Evolutionary conservation across 1,140 invertebrate genomes (phyloP).

Genomic region (Leptestheria dahalacensis): DNA sequence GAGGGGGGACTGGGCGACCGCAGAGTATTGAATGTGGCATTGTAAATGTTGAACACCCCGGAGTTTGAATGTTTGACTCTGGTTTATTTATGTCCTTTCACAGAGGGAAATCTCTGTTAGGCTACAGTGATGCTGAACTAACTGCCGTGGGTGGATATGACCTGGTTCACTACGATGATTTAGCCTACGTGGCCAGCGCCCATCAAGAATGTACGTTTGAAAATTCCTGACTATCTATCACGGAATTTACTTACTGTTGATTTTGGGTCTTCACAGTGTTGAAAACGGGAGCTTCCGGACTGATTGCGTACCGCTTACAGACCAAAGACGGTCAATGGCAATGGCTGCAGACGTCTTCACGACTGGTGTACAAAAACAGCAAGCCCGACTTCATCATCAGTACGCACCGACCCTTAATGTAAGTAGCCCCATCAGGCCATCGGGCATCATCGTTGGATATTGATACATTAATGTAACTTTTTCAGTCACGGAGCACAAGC

Average conservation of each 20-base stretch:
- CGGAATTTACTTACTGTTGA: neutral
- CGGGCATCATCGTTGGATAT: no score
- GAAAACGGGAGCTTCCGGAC: constrained; percentile 93
- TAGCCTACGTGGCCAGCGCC: constrained; percentile 92
- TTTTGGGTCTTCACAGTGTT: constrained; percentile 53
- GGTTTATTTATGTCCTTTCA: constrained; percentile 26
- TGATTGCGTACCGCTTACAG: constrained; percentile 93
- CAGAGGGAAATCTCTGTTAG: constrained; percentile 86
- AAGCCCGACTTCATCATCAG: constrained; percentile 98
- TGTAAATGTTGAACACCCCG: neutral
- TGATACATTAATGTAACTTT: no score
- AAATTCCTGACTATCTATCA: neutral
- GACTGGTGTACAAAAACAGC: constrained; percentile 96
- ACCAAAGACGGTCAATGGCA: constrained; percentile 90
- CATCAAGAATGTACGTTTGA: constrained; percentile 82
- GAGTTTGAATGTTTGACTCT: neutral
- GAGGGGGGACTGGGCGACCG: neutral
- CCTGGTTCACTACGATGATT: constrained; percentile 80
- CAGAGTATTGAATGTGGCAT: neutral
- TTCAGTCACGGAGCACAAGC: neutral
- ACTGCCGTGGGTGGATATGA: constrained; percentile 89
- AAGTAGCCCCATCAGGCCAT: no score
- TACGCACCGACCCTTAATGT: constrained; percentile 94
- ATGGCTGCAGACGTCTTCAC: constrained; percentile 93
- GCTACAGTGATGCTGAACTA: constrained; percentile 81